phyloP scores from a whole-genome alignment of 2,113 vertebrate species.

The Ovibos moschatus region DNA sequence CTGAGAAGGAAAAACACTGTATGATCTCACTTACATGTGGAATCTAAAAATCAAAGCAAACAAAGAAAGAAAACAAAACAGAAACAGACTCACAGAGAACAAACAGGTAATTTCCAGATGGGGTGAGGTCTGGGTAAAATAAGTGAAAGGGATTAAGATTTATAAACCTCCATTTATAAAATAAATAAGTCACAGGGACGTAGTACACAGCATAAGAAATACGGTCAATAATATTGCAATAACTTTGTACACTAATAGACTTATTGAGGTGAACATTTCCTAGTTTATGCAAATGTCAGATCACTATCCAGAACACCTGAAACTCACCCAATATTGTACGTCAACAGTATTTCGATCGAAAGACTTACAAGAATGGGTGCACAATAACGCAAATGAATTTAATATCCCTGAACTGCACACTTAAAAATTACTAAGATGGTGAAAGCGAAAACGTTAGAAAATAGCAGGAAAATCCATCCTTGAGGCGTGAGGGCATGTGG shows the following conservation, averaged over 20 bases:
- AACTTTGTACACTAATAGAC: not conserved
- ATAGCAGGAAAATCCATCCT: no score
- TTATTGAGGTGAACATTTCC: not conserved
- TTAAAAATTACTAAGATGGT: not conserved
- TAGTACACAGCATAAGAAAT: not conserved
- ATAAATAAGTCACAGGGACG: not conserved
- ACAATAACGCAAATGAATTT: not conserved
- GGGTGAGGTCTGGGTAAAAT: not conserved
- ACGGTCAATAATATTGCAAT: not conserved
- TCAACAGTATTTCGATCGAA: not conserved
- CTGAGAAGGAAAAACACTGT: not conserved
- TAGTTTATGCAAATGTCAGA: not conserved
- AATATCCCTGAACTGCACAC: not conserved
- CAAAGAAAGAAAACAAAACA: not conserved
- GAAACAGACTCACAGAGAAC: not conserved
- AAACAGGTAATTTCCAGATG: not conserved
- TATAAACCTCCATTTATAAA: not conserved
- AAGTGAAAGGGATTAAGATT: not conserved
- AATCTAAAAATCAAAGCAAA: not conserved
- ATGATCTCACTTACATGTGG: not conserved
- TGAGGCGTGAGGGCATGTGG: no score
- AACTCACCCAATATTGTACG: not conserved
- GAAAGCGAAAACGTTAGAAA: not conserved
- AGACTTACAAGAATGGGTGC: not conserved
- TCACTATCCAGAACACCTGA: not conserved